Percentiles rank a stretch among this genome's conserved stretches.
Evolutionary conservation across 1,140 invertebrate species (phyloP).

Genomic region (Anoplolepis gracilipes): DNA sequence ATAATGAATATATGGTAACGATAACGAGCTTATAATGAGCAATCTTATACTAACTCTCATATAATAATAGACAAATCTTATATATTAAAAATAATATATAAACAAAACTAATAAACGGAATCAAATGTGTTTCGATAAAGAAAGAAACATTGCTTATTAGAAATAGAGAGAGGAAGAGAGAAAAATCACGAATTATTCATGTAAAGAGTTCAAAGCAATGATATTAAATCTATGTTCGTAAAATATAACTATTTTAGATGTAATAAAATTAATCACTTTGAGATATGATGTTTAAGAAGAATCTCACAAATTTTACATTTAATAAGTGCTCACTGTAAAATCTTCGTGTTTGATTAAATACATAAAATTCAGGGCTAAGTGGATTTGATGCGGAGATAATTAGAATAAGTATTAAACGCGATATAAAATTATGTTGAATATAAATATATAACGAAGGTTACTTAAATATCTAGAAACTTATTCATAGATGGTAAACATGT

Average conservation of each 20-base stretch:
- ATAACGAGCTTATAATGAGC: neutral
- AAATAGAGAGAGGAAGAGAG: neutral
- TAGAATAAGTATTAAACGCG: neutral
- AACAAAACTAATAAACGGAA: neutral
- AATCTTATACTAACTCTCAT: neutral
- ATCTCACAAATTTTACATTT: neutral
- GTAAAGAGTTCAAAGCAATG: neutral
- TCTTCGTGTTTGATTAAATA: neutral
- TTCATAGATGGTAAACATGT: slow-evolving; percentile 7
- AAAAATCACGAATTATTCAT: neutral
- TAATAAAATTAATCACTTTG: neutral
- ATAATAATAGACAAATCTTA: neutral
- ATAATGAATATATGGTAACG: neutral
- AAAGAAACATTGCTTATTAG: neutral
- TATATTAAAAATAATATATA: neutral
- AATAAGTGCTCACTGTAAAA: neutral
- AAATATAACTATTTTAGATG: neutral
- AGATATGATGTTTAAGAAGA: neutral
- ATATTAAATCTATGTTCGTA: neutral
- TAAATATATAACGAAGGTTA: neutral
- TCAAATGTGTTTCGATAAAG: neutral
- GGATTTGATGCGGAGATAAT: too few species aligned
- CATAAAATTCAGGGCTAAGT: neutral
- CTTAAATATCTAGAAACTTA: neutral
- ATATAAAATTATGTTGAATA: neutral